phyloP scores from a whole-genome alignment of 2,113 vertebrate species.

The Macaca nemestrina region DNA sequence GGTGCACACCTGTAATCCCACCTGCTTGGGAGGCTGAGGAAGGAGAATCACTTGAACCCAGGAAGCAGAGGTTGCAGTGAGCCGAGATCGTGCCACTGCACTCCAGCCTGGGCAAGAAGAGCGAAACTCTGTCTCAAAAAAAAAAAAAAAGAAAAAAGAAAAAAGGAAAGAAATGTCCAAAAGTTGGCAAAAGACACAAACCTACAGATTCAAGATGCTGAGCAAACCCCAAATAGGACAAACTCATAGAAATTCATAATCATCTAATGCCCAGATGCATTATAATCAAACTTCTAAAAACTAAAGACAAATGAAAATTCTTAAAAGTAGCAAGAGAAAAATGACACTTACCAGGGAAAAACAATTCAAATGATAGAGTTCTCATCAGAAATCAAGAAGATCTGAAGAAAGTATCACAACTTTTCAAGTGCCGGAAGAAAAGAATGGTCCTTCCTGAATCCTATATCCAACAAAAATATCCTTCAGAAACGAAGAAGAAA shows the following conservation, averaged over 20 bases:
- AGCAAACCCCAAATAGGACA: not conserved
- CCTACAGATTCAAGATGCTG: not conserved
- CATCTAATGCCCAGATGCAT: not conserved
- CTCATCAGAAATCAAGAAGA: not conserved
- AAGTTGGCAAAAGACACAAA: not conserved
- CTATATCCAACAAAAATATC: not conserved
- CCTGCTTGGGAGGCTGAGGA: no score
- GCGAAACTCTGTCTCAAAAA: no score
- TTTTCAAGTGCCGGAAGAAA: not conserved
- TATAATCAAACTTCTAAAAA: not conserved
- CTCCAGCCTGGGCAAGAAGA: not conserved
- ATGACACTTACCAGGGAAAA: not conserved
- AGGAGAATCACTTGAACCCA: no score
- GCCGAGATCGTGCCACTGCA: no score
- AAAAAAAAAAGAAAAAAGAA: no score
- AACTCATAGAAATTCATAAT: not conserved
- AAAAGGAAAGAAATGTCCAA: not conserved
- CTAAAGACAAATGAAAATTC: not conserved
- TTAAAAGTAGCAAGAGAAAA: not conserved
- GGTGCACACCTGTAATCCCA: no score
- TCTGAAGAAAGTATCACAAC: not conserved
- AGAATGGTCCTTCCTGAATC: not conserved
- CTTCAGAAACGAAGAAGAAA: not conserved
- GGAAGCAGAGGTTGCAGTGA: no score
- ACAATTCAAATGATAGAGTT: not conserved